Evolutionary conservation across 2,888 invertebrate species (phyloP), one percentile per base, ranked within the genome.

Genomic region (Eulithis testata): DNA sequence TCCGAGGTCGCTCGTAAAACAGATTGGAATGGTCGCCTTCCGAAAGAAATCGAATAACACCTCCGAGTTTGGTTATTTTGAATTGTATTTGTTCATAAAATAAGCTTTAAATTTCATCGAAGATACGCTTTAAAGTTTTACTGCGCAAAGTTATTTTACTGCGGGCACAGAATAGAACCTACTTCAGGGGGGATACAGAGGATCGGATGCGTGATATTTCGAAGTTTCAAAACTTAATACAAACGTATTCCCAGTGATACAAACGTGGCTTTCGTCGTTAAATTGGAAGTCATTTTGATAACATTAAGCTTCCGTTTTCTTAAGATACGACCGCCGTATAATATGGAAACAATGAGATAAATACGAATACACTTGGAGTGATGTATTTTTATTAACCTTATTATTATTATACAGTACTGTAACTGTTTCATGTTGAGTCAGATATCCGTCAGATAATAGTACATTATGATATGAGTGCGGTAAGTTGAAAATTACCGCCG

Each of bases 81-180:
- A 79, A 80, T 80, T 80, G 78, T 79, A 76, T 80, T 68, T 74
- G 73, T 74, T 74, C 70, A 74, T 78, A 80, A 79, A 21, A 79
- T 79, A 79, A 76, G 74, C 74, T 77, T 75, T 76, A 73, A 74
- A 74, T 68, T 78, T 76, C 65, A 65, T 70, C 60, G 36, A 65
- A 70, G 74, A 68, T 68, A 59, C 60, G 69, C 55, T 66, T 66
- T 70, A 65, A 70, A 74, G 69, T 78, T 79, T 75, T 65, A 74
- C 61, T 4, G 70, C 60, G 50, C 11, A 63, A 66, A 70, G 62
- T 71, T 69, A 63, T 63, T 66, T 65, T 61, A 67, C 57, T 50
- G 56, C 52, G 40, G 3, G 37, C 37, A 7, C 6, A 37, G 37
- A 5, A 37, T 21, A 21, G 21, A 21, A 21, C 21, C 21, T 21